Evolutionary conservation across 2,113 vertebrate species (phyloP).

Genomic region (Oncorhynchus nerka): DNA sequence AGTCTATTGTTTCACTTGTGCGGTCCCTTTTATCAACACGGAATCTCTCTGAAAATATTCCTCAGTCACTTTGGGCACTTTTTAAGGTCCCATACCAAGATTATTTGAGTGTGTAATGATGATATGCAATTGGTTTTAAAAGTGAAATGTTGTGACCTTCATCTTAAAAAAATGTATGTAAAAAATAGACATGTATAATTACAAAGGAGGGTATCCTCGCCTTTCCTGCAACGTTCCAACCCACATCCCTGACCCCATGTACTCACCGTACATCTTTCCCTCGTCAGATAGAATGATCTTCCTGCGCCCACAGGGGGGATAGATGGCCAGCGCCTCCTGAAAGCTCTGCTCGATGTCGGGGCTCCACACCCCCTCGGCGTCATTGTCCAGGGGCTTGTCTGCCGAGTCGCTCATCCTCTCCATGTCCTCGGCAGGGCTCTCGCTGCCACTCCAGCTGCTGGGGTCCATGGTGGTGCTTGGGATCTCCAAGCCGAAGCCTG

Average conservation of each 20-base stretch:
- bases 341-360: conserved; percentile 99
- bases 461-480: conserved; percentile 95
- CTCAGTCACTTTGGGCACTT: background rate
- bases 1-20: conserved; percentile 10
- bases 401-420: conserved; percentile 98
- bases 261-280: conserved; percentile 99
- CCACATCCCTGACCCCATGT: background rate
- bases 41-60: background rate
- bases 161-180: too few relatives aligned
- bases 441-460: conserved; percentile 99
- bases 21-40: background rate
- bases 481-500: conserved; percentile 96
- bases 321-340: conserved; percentile 98
- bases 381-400: conserved; percentile 97
- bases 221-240: background rate
- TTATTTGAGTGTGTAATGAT: background rate
- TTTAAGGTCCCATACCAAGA: background rate
- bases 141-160: too few relatives aligned
- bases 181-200: too few relatives aligned
- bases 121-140: background rate
- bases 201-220: background rate
- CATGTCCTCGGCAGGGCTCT: conserved; percentile 98
- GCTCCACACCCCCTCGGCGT: conserved; percentile 98
- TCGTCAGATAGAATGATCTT: conserved; percentile 99
- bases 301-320: conserved; percentile 95